Conservation (phyloP, 2,797 vertebrate species). For the Danio kyathit region DNA sequence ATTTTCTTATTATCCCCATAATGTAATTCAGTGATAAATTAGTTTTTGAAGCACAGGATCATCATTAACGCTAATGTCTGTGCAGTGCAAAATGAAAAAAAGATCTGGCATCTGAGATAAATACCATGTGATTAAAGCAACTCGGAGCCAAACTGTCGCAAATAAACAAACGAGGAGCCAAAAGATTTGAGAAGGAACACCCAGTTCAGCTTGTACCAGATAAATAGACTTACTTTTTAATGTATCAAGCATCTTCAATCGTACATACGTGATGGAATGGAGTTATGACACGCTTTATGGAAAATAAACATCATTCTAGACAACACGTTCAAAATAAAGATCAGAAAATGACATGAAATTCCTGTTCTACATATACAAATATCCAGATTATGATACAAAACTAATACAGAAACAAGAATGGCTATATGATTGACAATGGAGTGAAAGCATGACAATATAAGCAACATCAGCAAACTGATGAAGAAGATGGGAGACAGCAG, state of each 20-base stretch:
- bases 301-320: background rate
- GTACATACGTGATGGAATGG: background rate
- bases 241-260: slow-evolving; percentile 17
- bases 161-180: slow-evolving; percentile 10
- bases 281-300: slow-evolving; percentile 19
- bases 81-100: background rate
- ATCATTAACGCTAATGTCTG: background rate
- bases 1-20: background rate
- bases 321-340: slow-evolving; percentile 33
- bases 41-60: background rate
- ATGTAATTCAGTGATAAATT: slow-evolving; percentile 26
- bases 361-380: background rate
- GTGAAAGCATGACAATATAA: slow-evolving; percentile 35
- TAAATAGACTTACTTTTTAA: slow-evolving; percentile 44
- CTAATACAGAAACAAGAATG: slow-evolving; percentile 26
- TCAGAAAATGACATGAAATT: background rate
- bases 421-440: slow-evolving; percentile 64
- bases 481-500: slow-evolving; percentile 7
- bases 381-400: slow-evolving; percentile 6
- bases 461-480: slow-evolving; percentile 26
- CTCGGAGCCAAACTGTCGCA: background rate
- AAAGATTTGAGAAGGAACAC: background rate
- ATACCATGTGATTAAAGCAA: slow-evolving; percentile 3
- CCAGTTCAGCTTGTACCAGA: background rate
- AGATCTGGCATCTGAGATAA: slow-evolving; percentile 4